Evolutionary conservation across 1,140 invertebrate species (phyloP), one percentile per base, ranked within the genome.

Genomic region (Brachionus paranguensis): DNA sequence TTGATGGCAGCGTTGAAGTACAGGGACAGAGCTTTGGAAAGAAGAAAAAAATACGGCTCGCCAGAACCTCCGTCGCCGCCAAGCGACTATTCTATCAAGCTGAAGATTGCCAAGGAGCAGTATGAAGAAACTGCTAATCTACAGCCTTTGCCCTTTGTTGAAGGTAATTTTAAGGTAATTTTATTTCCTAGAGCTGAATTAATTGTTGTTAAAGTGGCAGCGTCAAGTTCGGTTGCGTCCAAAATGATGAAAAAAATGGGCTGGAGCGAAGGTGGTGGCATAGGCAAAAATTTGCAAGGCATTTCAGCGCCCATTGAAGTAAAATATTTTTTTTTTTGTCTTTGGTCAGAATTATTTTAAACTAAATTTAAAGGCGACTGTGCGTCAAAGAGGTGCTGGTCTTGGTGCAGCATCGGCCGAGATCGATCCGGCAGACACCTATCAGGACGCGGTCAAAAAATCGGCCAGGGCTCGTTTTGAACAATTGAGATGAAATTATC

Each of bases 171-270:
- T 60, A 17, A 20, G 33, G 33, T 7, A 37, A 37, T 5, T 29
- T 3, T 7, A 33, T 37, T 37, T 37, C 33, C 6, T 3, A 37
- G 33, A 37, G 33, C 33, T 37, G 6, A 37, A 6, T 37, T 37
- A 37, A 7, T 37, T 37, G 33, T 37, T 37, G 33, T 37, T 37
- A 3, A 37, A 37, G 7, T 1, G 12, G 20, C 27, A 3, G 24
- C 5, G 11, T 11, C 53, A 8, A 81, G 53, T 17, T 81, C 60
- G 3, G 60, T 83, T 0, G 81, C 60, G 14, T 68, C 81, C 10
- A 94, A 95, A 89, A 91, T 99, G 86, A 88, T 99, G 55, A 96
- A 98, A 89, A 98, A 96, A 90, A 99, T 99, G 97, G 97, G 97
- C 0, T 99, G 97, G 97, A 94, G 93, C 6, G 94, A 96, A 88